Evolutionary conservation across 23 tunicate genomes (phyloP).

Genomic region (Styela clava): DNA sequence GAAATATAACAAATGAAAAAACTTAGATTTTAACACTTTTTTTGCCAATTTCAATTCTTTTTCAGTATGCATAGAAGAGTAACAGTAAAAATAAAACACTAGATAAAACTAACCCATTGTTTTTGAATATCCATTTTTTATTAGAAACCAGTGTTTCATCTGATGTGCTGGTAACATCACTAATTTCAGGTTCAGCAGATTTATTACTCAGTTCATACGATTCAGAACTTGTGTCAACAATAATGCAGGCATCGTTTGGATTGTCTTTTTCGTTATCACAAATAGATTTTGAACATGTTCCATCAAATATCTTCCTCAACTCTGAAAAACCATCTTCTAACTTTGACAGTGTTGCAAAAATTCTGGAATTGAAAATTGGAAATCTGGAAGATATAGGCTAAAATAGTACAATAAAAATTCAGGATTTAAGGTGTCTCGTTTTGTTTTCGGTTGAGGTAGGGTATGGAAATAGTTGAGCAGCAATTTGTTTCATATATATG

Average conservation of each 20-base stretch:
- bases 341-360: not conserved
- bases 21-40: too few species aligned
- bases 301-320: not conserved
- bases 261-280: not conserved
- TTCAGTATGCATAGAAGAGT: too few species aligned
- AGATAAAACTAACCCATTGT: not conserved
- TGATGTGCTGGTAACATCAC: not conserved
- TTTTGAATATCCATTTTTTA: not conserved
- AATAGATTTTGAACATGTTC: not conserved
- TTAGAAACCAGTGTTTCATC: not conserved
- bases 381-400: not conserved
- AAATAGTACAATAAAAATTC: too few species aligned
- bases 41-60: too few species aligned
- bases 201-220: not conserved
- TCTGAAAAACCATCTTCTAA: not conserved
- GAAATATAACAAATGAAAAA: too few species aligned
- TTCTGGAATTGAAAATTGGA: not conserved
- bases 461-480: too few species aligned
- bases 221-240: slow-evolving; percentile 7
- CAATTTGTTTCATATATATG: too few species aligned
- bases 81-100: too few species aligned
- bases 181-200: not conserved
- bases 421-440: too few species aligned
- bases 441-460: too few species aligned
- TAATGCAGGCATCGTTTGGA: not conserved